Evolutionary conservation across 2,113 vertebrate species (phyloP), one percentile per base, ranked within the genome.

Genomic region (Urocynchramus pylzowi): DNA sequence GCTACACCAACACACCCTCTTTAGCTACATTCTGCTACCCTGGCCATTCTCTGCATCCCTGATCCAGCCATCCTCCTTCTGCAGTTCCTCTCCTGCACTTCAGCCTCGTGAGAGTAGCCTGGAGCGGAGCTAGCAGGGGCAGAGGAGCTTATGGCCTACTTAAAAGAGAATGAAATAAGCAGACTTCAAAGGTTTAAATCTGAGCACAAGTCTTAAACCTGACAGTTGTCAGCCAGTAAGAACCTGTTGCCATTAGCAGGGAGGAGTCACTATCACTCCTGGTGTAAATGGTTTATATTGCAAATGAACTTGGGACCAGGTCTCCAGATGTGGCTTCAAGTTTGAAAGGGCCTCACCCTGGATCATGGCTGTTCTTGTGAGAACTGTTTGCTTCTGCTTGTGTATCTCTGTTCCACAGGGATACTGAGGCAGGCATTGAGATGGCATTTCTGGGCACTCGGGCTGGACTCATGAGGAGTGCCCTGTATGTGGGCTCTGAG

Each of bases 371-470:
- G 10, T 45, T 44, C 9, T 5, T 16, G 30, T 83, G 30, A 17
- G 1, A 70, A 4, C 10, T 82, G 11, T 84, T 33, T 45, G 50
- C 47, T 60, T 82, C 28, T 94, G 20, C 53, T 15, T 53, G 15
- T 63, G 39, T 80, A 44, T 89, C 82, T 93, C 21, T 93, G 17
- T 76, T 88, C 45, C 63, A 41, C 91, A 98, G 97, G 75, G 98
- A 99, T 5, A 82, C 98, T 3, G 98, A 99, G 13, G 97, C 97
- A 1, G 98, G 98, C 9, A 75, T 99, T 24, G 99, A 99, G 95
- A 94, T 98, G 16, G 99, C 99, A 0, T 99, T 99, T 95, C 95
- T 99, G 97, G 99, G 99, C 42, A 99, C 99, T 11, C 98, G 99
- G 17, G 99, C 99, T 7, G 99, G 99, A 14, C 98, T 99, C 67